These are phyloP conservation scores for Scrobipalpa costella DNA, from an alignment of 2,888 invertebrate genomes.

Conservation along the genomic window DNA sequence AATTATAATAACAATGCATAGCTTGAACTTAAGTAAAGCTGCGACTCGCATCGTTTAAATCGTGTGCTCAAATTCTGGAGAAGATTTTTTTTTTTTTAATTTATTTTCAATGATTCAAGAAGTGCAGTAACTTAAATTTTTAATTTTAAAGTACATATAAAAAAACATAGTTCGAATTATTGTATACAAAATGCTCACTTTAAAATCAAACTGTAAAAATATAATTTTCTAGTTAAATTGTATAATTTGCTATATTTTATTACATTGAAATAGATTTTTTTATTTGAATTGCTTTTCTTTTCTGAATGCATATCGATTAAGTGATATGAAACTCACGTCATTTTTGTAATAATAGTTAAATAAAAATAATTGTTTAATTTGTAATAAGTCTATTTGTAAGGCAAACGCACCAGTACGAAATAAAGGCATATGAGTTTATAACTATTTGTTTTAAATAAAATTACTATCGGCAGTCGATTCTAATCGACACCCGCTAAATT, in stretches of 20 bases:
- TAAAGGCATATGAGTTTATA: conserved; percentile 80
- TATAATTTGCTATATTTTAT: conserved; percentile 39
- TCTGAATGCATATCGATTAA: conserved; percentile 70
- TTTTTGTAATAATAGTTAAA: conserved; percentile 57
- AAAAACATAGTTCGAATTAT: conserved; percentile 20
- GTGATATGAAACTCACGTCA: conserved; percentile 61
- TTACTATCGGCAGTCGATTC: too few relatives aligned
- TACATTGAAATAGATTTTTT: conserved; percentile 30
- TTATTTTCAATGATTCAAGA: too few relatives aligned
- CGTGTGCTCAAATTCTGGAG: too few relatives aligned
- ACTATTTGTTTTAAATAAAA: conserved; percentile 17
- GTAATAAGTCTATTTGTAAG: conserved; percentile 75
- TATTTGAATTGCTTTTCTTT: conserved; percentile 56
- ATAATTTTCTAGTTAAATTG: not conserved
- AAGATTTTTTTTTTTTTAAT: too few relatives aligned
- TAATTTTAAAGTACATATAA: not conserved
- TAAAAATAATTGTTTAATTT: conserved; percentile 62
- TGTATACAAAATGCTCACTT: not conserved
- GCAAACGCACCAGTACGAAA: conserved; percentile 80
- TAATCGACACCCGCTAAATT: too few relatives aligned
- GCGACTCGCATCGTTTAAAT: too few relatives aligned
- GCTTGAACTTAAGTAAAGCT: too few relatives aligned
- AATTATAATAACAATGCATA: too few relatives aligned
- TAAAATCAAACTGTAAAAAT: not conserved
- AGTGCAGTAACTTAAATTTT: too few relatives aligned